These are phyloP conservation scores for Rhingia campestris DNA, from an alignment of 2,888 invertebrate species.

Conservation along the genomic window DNA sequence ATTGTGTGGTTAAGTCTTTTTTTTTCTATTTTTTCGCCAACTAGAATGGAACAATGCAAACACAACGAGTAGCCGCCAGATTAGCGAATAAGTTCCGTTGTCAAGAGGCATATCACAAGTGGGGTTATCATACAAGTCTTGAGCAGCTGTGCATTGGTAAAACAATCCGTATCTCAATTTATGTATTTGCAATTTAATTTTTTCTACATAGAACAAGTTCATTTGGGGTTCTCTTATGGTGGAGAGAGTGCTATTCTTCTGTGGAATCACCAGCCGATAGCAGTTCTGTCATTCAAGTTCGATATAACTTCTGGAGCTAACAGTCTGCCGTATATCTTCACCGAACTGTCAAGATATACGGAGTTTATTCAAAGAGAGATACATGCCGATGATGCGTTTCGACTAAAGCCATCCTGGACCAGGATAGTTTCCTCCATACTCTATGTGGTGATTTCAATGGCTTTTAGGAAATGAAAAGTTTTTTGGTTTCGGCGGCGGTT, in stretches of 20 bases:
- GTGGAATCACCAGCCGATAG: conserved; percentile 24
- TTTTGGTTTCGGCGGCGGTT: no score
- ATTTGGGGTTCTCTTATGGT: conserved; percentile 11
- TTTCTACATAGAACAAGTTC: conserved; percentile 1
- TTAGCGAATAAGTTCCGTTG: conserved; percentile 20
- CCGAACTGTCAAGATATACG: conserved; percentile 23
- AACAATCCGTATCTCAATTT: no score
- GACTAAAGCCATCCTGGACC: neutral
- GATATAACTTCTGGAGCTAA: conserved; percentile 14
- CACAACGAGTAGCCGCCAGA: conserved; percentile 3
- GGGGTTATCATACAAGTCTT: conserved; percentile 25
- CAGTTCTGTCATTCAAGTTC: conserved; percentile 32
- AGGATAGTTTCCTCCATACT: conserved; percentile 36
- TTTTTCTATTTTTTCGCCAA: neutral
- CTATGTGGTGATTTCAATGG: conserved; percentile 32
- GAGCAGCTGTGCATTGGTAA: conserved; percentile 47
- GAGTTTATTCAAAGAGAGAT: conserved; percentile 36
- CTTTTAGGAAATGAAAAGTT: no score
- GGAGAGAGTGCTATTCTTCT: conserved; percentile 45
- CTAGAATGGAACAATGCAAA: conserved; percentile 12
- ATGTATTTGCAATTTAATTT: neutral
- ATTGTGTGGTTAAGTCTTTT: no score
- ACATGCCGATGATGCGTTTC: neutral
- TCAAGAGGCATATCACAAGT: conserved; percentile 18
- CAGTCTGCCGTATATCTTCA: conserved; percentile 33